These are phyloP conservation scores for Diadema setosum DNA, from an alignment of 35 echinoderm and acorn worm genomes.

Conservation along the genomic window DNA sequence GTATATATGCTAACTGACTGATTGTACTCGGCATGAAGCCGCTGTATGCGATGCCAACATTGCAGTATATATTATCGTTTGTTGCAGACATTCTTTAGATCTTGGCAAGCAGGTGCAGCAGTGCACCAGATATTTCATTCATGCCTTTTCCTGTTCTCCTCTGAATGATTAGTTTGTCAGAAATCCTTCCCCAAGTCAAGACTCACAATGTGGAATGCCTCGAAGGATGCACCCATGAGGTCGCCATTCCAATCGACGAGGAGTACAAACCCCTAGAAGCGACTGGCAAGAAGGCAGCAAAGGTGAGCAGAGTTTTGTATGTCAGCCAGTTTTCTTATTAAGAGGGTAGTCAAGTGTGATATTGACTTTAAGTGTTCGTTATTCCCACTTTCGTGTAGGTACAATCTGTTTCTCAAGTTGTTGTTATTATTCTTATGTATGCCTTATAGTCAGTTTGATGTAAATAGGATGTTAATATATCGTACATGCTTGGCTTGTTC, in stretches of 20 bases:
- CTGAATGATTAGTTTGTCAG: conserved; percentile 41
- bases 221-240: conserved; percentile 89
- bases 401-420: no score
- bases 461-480: no score
- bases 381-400: no score
- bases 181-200: conserved; percentile 87
- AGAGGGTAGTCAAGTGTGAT: no score
- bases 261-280: conserved; percentile 76
- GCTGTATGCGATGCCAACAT: no score
- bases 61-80: background rate
- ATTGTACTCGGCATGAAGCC: no score
- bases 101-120: background rate
- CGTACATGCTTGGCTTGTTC: no score
- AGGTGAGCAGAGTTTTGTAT: no score
- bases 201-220: conserved; percentile 41
- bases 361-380: no score
- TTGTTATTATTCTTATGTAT: no score
- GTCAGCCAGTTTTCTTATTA: no score
- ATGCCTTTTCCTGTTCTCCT: background rate
- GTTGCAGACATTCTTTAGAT: background rate
- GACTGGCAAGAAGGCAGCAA: conserved; percentile 75
- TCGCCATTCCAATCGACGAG: conserved; percentile 71
- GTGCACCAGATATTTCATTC: background rate
- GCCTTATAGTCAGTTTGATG: no score
- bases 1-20: background rate